phyloP scores from a whole-genome alignment of 2,113 vertebrate genomes.

The Vicugna pacos region DNA sequence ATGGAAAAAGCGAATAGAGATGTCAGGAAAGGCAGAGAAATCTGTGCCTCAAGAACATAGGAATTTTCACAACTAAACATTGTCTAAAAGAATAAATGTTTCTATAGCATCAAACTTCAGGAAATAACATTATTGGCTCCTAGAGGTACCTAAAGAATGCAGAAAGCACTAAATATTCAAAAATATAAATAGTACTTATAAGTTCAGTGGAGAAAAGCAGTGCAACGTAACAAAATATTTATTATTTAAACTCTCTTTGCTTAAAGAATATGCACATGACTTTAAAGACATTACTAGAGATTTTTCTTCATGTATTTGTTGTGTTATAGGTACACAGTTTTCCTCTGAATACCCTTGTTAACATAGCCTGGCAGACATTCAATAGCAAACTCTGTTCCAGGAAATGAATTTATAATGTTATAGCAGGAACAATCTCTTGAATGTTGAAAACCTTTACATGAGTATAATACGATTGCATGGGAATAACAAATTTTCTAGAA shows the following conservation, averaged over 20 bases:
- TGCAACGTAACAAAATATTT: not conserved
- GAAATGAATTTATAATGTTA: conserved; percentile 64
- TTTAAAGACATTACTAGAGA: not conserved
- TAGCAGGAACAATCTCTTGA: conserved; percentile 57
- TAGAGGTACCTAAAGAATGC: not conserved
- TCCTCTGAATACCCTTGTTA: conserved; percentile 59
- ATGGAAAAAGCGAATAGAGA: not conserved
- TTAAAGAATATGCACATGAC: not conserved
- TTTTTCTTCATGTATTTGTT: not conserved
- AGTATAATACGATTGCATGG: not conserved
- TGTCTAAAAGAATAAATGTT: not conserved
- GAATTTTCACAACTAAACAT: not conserved
- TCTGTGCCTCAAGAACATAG: not conserved
- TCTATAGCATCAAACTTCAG: not conserved
- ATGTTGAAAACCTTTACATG: conserved; percentile 54
- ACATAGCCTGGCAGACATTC: conserved; percentile 60
- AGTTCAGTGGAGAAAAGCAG: not conserved
- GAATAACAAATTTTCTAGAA: not conserved
- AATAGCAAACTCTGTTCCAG: conserved; percentile 63
- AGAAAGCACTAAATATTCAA: not conserved
- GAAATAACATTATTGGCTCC: not conserved
- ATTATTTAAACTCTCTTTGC: not conserved
- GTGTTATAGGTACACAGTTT: not conserved
- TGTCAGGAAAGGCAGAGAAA: not conserved
- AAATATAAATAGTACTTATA: conserved; percentile 15